These are phyloP conservation scores for Papilio elwesi DNA, from an alignment of 2,888 invertebrate species.

Conservation along the genomic window DNA sequence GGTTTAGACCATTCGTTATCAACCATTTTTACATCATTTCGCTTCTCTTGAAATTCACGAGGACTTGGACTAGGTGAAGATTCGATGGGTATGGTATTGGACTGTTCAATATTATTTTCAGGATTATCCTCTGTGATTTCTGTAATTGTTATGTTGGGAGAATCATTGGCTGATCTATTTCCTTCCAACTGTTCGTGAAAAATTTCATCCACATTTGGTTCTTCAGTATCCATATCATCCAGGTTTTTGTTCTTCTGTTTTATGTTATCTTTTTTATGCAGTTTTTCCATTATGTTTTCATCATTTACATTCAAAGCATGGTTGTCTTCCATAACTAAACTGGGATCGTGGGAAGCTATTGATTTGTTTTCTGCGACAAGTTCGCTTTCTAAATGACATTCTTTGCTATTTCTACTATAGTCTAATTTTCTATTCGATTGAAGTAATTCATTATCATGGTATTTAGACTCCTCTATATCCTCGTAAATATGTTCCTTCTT, in stretches of 20 bases:
- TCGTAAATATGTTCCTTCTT: slow-evolving; percentile 86
- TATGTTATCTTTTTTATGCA: slow-evolving; percentile 66
- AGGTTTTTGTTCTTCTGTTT: slow-evolving; percentile 69
- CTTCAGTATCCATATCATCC: slow-evolving; percentile 73
- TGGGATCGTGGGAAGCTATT: slow-evolving; percentile 76
- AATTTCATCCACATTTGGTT: slow-evolving; percentile 76
- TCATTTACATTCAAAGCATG: slow-evolving; percentile 60
- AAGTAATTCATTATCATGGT: slow-evolving; percentile 70
- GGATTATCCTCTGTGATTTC: slow-evolving; percentile 76
- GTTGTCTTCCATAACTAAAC: slow-evolving; percentile 71
- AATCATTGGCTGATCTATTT: slow-evolving; percentile 63
- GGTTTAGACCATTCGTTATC: slow-evolving; percentile 78
- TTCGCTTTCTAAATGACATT: slow-evolving; percentile 76
- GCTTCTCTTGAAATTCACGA: slow-evolving; percentile 57
- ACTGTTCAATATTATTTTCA: slow-evolving; percentile 60
- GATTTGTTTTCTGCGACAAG: slow-evolving; percentile 75
- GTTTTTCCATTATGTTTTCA: slow-evolving; percentile 76
- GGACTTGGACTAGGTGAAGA: slow-evolving; percentile 76
- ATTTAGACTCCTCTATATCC: slow-evolving; percentile 82
- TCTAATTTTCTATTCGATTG: slow-evolving; percentile 74
- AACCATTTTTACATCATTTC: slow-evolving; percentile 58
- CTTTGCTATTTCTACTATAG: slow-evolving; percentile 59
- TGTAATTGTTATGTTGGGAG: slow-evolving; percentile 79
- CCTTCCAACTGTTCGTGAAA: slow-evolving; percentile 75
- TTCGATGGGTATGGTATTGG: slow-evolving; percentile 67